Evolutionary conservation across 2,797 vertebrate genomes (phyloP), one percentile per base, ranked within the genome.

Genomic region (Centroberyx gerrardi): DNA sequence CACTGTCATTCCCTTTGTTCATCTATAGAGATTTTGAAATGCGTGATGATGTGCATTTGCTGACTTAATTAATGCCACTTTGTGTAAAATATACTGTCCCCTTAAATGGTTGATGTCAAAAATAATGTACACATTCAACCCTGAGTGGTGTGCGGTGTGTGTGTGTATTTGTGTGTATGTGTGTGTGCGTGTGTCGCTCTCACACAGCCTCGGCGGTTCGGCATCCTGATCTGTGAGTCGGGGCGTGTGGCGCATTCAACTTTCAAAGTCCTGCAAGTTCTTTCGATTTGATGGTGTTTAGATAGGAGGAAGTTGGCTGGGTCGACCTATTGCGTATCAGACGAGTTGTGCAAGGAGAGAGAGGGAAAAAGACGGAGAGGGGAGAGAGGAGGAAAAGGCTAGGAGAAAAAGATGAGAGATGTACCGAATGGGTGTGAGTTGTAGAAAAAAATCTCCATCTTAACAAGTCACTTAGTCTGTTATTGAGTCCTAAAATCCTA

Each of bases 1-100:
- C 62, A 89, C 85, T 92, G 95, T 92, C 94, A 9, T 42, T 93
- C 94, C 92, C 88, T 88, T 90, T 92, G 88, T 91, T 88, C 81
- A 40, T 54, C 74, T 46, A 49, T 71, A 10, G 55, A 1, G 52
- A 18, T 62, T 84, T 52, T 78, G 54, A 83, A 84, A 88, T 78
- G 64, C 61, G 79, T 81, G 81, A 90, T 82, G 76, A 78, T 2
- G 18, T 40, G 77, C 69, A 48, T 91, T 92, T 86, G 85, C 75
- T 4, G 70, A 77, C 76, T 89, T 87, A 68, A 89, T 91, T 87
- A 91, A 89, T 74, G 80, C 76, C 82, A 83, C 82, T 84, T 79
- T 73, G 76, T 82, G 85, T 88, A 74, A 89, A 88, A 87, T 84
- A 89, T 79, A 83, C 80, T 72, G 71, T 88, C 71, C 62, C 58